Percentiles rank a stretch among this genome's conserved stretches.
phyloP scores from a whole-genome alignment of 2,797 vertebrate species.

The Acanthis flammea region DNA sequence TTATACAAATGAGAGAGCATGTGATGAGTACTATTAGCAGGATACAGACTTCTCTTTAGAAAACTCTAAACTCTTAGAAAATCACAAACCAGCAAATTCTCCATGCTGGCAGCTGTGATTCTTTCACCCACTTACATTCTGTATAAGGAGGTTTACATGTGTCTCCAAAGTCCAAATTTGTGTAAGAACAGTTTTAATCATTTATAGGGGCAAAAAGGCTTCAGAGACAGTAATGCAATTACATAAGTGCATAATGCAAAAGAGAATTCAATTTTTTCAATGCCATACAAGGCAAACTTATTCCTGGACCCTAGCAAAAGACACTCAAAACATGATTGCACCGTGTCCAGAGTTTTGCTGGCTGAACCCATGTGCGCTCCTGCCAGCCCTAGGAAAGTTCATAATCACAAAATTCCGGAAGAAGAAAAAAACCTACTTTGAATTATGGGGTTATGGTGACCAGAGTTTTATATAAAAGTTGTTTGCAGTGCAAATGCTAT shows the following conservation, averaged over 20 bases:
- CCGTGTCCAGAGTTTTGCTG: conserved; percentile 33
- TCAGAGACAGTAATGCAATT: conserved; percentile 20
- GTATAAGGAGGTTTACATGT: not conserved
- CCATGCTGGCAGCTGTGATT: not conserved
- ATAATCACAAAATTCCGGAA: conserved; percentile 47
- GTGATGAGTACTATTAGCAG: not conserved
- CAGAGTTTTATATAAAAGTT: conserved; percentile 19
- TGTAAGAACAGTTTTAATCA: not conserved
- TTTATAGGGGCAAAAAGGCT: not conserved
- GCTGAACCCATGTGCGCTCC: not conserved
- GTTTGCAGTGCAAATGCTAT: not conserved
- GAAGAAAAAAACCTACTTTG: conserved; percentile 53
- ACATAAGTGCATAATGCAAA: not conserved
- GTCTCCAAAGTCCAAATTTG: not conserved
- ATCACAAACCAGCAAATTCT: not conserved
- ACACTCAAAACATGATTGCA: not conserved
- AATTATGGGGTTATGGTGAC: conserved; percentile 70
- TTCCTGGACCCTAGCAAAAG: not conserved
- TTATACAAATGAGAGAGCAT: conserved; percentile 1
- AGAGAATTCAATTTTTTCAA: conserved; percentile 7
- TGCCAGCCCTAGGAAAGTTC: conserved; percentile 63
- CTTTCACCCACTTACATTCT: not conserved
- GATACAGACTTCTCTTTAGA: not conserved
- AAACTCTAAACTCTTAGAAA: not conserved
- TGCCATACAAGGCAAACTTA: conserved; percentile 69